Evolutionary conservation across 1,140 invertebrate genomes (phyloP).

Genomic region (Rhyacophila brunnea): DNA sequence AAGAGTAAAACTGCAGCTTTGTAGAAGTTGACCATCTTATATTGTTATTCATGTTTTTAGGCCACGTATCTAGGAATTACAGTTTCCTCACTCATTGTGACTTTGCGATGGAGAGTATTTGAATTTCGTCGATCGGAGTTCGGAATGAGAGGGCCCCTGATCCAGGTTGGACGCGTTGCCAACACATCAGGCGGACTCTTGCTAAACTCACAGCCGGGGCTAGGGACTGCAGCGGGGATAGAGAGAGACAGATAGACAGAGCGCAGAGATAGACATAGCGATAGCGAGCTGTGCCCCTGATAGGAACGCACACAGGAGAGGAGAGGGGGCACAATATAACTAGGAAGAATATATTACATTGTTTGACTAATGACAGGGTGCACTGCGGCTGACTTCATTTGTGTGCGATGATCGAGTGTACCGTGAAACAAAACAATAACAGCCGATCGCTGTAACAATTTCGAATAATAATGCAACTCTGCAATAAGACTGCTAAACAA

Average conservation of each 20-base stretch:
- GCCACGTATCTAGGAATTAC: no score
- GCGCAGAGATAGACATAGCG: slow-evolving; percentile 28
- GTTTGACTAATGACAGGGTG: background rate
- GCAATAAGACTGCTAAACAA: no score
- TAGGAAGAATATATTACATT: background rate
- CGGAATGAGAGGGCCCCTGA: no score
- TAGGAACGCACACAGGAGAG: background rate
- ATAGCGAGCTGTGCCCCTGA: slow-evolving; percentile 14
- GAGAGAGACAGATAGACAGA: slow-evolving; percentile 23
- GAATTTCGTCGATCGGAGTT: no score
- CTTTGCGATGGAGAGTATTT: no score
- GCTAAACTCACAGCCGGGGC: background rate
- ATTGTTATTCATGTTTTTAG: no score
- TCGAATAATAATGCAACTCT: no score
- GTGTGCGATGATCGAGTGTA: background rate
- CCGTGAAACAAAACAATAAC: background rate
- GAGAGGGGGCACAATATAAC: background rate
- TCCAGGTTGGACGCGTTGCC: background rate
- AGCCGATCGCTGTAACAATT: no score
- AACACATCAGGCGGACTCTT: slow-evolving; percentile 8
- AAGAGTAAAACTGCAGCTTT: no score
- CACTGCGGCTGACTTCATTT: background rate
- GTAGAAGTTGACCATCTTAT: no score
- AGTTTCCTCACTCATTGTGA: no score
- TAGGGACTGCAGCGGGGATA: slow-evolving; percentile 14